A percentile compares a stretch with the other conserved stretches of the same genome.
These are phyloP conservation scores for Bursaphelenchus mucronatus DNA, from an alignment of 1,140 invertebrate genomes.

Conservation along the genomic window DNA sequence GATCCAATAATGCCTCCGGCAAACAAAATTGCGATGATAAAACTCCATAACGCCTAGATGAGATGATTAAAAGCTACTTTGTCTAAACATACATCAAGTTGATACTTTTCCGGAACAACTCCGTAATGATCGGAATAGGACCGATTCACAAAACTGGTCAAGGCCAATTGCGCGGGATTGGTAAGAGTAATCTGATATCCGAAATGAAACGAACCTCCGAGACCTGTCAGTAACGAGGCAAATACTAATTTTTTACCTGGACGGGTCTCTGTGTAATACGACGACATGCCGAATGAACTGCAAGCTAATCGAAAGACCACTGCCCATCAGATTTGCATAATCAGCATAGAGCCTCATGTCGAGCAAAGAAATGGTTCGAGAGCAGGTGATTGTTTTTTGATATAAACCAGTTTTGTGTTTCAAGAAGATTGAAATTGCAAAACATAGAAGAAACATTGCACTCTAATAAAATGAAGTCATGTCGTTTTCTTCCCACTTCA, in stretches of 20 bases:
- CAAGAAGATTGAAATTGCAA: no score
- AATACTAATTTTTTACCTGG: not conserved
- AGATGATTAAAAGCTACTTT: not conserved
- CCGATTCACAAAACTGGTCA: slow-evolving; percentile 46
- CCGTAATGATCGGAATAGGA: slow-evolving; percentile 39
- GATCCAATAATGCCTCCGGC: slow-evolving; percentile 52
- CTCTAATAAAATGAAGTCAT: no score
- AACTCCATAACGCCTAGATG: slow-evolving; percentile 53
- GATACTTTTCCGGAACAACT: slow-evolving; percentile 16
- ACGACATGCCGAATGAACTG: no score
- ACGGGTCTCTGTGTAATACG: no score
- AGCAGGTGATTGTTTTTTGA: no score
- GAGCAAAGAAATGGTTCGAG: no score
- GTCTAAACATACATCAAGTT: slow-evolving; percentile 30
- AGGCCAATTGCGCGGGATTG: slow-evolving; percentile 50
- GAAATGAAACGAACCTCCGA: slow-evolving; percentile 57
- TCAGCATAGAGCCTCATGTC: no score
- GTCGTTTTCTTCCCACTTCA: no score
- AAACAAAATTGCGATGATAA: slow-evolving; percentile 51
- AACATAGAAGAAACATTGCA: no score
- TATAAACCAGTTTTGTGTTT: no score
- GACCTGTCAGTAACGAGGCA: slow-evolving; percentile 36
- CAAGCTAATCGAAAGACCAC: no score
- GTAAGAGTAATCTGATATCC: slow-evolving; percentile 53
- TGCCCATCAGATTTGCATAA: no score